phyloP scores from a whole-genome alignment of 1,140 invertebrate species.

The Euura saliciscinereae region DNA sequence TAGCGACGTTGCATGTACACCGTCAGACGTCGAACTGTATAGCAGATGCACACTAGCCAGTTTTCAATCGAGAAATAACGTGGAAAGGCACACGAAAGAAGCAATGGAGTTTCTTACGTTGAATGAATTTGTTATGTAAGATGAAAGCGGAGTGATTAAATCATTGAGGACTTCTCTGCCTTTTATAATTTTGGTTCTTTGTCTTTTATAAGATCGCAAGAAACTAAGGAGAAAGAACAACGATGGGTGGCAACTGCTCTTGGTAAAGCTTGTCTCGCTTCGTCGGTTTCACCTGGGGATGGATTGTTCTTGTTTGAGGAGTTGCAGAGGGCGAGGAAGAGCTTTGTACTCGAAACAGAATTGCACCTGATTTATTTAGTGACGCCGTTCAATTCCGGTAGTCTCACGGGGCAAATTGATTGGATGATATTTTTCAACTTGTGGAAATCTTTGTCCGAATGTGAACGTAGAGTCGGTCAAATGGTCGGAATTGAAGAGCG shows the following conservation, averaged over 20 bases:
- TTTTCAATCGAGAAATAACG: conserved; percentile 33
- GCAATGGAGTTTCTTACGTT: conserved; percentile 65
- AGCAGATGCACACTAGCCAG: conserved; percentile 74
- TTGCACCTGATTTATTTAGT: conserved; percentile 94
- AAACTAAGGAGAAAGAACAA: conserved; percentile 50
- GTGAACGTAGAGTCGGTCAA: conserved; percentile 84
- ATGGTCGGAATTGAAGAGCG: conserved; percentile 90
- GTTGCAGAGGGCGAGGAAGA: conserved; percentile 86
- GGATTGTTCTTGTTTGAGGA: conserved; percentile 88
- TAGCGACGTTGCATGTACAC: conserved; percentile 79
- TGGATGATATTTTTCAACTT: conserved; percentile 87
- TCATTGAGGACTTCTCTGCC: neutral
- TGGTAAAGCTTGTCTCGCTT: conserved; percentile 90
- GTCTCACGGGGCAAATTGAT: conserved; percentile 80
- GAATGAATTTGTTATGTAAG: conserved; percentile 63
- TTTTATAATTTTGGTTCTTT: neutral
- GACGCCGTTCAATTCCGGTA: conserved; percentile 83
- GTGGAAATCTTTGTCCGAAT: conserved; percentile 82
- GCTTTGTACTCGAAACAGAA: conserved; percentile 93
- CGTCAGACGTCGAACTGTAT: conserved; percentile 78
- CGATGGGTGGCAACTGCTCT: conserved; percentile 82
- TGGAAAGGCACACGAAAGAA: conserved; percentile 55
- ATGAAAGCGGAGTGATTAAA: conserved; percentile 3
- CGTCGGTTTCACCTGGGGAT: conserved; percentile 91
- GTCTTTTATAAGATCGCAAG: conserved; percentile 48